Evolutionary conservation across 2,797 vertebrate genomes (phyloP).

Genomic region (Tokudaia muenninki): DNA sequence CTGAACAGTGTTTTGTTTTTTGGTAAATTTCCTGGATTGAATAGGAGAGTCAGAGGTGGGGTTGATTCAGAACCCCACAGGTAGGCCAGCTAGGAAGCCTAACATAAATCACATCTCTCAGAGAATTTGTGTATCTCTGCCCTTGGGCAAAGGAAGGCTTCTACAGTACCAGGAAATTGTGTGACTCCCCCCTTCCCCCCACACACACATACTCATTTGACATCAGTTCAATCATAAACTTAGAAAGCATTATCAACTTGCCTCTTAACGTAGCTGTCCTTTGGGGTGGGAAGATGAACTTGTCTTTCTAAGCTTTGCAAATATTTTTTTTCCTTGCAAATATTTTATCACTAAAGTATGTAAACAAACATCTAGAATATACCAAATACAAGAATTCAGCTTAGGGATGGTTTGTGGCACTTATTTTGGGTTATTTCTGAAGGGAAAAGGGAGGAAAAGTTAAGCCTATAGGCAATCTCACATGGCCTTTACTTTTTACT

Average conservation of each 20-base stretch:
- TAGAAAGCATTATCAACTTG: conserved; percentile 41
- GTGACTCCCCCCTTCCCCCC: not conserved
- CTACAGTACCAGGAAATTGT: conserved; percentile 38
- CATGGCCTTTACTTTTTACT: conserved; percentile 61
- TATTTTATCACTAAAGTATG: conserved; percentile 53
- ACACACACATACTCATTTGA: conserved; percentile 13
- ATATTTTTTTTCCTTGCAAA: conserved; percentile 57
- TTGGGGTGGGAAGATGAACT: not conserved
- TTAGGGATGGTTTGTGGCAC: conserved; percentile 38
- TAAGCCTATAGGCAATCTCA: conserved; percentile 70
- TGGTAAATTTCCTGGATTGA: conserved; percentile 30
- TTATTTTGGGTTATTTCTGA: conserved; percentile 64
- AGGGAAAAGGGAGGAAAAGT: conserved; percentile 33
- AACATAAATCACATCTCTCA: not conserved
- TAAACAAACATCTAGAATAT: conserved; percentile 60
- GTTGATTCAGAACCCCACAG: not conserved
- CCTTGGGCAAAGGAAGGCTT: conserved; percentile 34
- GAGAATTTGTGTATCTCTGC: not conserved
- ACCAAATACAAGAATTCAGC: conserved; percentile 52
- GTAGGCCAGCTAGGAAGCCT: not conserved
- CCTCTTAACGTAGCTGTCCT: not conserved
- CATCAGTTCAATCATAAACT: not conserved
- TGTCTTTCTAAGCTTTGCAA: conserved; percentile 32
- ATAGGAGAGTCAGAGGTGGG: not conserved
- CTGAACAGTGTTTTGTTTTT: not conserved